Percentiles rank a stretch among this genome's conserved stretches.
phyloP scores from a whole-genome alignment of 2,113 vertebrate genomes.

The Pangasianodon gigas region DNA sequence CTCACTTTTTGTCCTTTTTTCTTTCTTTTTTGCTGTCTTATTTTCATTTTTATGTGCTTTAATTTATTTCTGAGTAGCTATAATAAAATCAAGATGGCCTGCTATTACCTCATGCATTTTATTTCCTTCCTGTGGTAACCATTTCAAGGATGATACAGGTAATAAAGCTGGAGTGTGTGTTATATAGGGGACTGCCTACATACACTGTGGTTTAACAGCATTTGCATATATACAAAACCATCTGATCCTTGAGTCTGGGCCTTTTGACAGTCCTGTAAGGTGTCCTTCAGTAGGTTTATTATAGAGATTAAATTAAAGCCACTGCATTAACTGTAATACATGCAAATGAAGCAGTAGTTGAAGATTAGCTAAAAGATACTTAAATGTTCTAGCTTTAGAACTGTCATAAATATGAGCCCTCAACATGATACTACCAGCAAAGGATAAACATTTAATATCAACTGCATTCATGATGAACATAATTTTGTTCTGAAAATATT shows the following conservation, averaged over 20 bases:
- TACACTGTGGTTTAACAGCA: constrained; percentile 30
- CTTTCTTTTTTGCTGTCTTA: constrained; percentile 31
- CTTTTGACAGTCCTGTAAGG: constrained; percentile 6
- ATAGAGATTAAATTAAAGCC: background rate
- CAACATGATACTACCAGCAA: background rate
- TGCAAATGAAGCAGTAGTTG: constrained; percentile 7
- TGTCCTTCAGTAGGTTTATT: background rate
- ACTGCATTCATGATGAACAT: background rate
- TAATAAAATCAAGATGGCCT: constrained; percentile 62
- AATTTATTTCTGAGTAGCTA: constrained; percentile 64
- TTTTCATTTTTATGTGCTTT: constrained; percentile 49
- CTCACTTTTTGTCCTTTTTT: constrained; percentile 59
- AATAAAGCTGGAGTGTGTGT: constrained; percentile 7
- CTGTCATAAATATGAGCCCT: background rate
- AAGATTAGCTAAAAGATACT: background rate
- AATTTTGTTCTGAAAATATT: background rate
- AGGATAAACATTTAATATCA: background rate
- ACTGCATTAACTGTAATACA: constrained; percentile 1
- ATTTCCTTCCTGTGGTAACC: constrained; percentile 25
- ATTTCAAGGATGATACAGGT: background rate
- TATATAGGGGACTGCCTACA: background rate
- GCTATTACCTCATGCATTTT: constrained; percentile 53
- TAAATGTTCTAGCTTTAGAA: background rate
- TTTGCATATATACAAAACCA: constrained; percentile 40
- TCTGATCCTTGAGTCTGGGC: constrained; percentile 12